Percentiles rank a stretch among this genome's conserved stretches.
Conservation (phyloP, 1,140 invertebrate species). For the Pogonus chalceus region DNA sequence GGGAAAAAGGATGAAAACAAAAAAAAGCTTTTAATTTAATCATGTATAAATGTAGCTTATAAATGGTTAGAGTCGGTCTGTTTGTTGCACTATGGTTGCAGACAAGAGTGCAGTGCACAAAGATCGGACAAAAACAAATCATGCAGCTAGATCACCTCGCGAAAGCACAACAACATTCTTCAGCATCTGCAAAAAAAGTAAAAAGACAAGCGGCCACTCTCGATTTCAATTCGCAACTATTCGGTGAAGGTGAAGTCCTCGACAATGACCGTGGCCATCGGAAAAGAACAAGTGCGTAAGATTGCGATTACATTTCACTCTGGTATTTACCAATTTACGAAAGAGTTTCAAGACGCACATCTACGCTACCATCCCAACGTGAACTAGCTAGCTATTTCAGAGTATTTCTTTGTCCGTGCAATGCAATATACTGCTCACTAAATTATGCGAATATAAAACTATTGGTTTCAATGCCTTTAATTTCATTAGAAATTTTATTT, state of each 20-base stretch:
- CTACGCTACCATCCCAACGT: not conserved
- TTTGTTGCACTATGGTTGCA: not conserved
- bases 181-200: slow-evolving; percentile 13
- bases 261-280: slow-evolving; percentile 29
- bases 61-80: no score
- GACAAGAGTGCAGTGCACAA: no score
- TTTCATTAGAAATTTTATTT: no score
- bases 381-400: not conserved
- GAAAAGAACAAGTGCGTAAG: no score
- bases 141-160: slow-evolving; percentile 5
- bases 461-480: no score
- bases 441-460: no score
- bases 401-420: not conserved
- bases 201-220: slow-evolving; percentile 28
- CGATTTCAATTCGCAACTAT: slow-evolving; percentile 27
- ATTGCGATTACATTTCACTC: no score
- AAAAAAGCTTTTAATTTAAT: no score
- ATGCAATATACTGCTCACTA: no score
- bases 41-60: no score
- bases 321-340: not conserved
- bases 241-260: slow-evolving; percentile 30
- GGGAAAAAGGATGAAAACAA: no score
- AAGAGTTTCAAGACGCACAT: not conserved
- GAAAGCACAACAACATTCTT: slow-evolving; percentile 10
- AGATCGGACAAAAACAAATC: no score